Base-by-base conservation (phyloP, 1,140 invertebrate genomes). In the Ectropis grisescens region DNA sequence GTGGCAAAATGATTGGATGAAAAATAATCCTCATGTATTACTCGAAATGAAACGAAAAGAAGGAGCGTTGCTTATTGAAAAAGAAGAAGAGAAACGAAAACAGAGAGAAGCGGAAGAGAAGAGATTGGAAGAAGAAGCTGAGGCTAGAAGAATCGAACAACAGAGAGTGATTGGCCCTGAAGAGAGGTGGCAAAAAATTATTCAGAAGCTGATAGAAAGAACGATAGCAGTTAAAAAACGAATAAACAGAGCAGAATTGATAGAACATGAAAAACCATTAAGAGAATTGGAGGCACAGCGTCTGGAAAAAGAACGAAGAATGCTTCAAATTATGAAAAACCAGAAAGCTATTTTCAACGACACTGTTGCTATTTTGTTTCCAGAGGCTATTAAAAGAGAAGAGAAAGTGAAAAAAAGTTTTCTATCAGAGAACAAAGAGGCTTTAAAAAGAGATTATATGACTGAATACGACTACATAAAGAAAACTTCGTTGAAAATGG, bases 241-340 rank as follows among this genome's bases (percentile, higher is more conserved):
- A 40, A 75, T 83, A 29, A 82, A 82, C 30, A 68, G 65, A 49
- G 57, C 62, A 16, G 64, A 81, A 47, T 35, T 83, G 13, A 68
- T 79, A 26, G 74, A 80, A 44, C 66, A 81, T 15, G 80, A 82
- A 37, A 80, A 76, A 47, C 82, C 82, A 9, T 47, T 83, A 15
- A 51, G 70, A 41, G 80, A 83, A 35, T 45, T 83, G 34, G 78
- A 82, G 58, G 51, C 58, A 11, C 75, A 81, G 30, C 59, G 71
- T 5, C 39, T 74, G 36, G 70, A 71, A 39, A 82, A 80, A 47
- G 64, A 78, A 48, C 65, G 55, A 46, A 54, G 76, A 49, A 78
- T 81, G 72, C 41, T 78, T n/a, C 75, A 82, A 35, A 76, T 81
- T 31, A 75, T 83, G 69, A 80, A 81, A 47, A 72, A 76, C 39